These are phyloP conservation scores for Atrina japonica DNA, from an alignment of 2,888 invertebrate species.

Conservation along the genomic window DNA sequence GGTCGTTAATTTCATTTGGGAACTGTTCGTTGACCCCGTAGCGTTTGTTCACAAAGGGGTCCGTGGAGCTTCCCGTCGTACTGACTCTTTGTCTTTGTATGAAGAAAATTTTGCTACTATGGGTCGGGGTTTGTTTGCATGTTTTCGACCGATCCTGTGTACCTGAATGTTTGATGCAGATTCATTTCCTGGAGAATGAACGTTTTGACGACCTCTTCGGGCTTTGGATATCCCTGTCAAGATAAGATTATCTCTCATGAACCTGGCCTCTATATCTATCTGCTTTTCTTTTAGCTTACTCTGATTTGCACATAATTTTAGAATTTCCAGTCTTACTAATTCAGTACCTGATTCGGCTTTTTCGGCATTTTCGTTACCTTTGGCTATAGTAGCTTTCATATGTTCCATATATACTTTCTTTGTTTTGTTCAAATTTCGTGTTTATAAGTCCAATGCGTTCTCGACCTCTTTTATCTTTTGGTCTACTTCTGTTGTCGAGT, in stretches of 20 bases:
- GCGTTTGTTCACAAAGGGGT: background rate
- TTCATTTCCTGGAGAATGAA: slow-evolving; percentile 2
- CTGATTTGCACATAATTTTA: background rate
- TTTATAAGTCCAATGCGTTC: too few relatives aligned
- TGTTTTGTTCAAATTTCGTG: too few relatives aligned
- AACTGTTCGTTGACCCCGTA: slow-evolving; percentile 8
- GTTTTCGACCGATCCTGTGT: background rate
- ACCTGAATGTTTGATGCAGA: background rate
- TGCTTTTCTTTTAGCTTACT: background rate
- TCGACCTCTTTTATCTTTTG: too few relatives aligned
- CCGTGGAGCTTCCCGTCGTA: background rate
- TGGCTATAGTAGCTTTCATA: too few relatives aligned
- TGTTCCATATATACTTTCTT: too few relatives aligned
- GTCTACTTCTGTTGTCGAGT: too few relatives aligned
- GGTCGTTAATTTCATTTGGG: slow-evolving; percentile 7
- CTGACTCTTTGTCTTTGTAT: background rate
- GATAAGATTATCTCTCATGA: background rate
- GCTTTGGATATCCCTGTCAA: background rate
- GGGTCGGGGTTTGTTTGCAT: background rate
- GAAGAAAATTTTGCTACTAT: slow-evolving; percentile 1
- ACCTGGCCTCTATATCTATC: background rate
- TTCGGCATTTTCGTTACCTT: too few relatives aligned
- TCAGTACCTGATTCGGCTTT: too few relatives aligned
- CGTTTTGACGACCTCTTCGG: background rate
- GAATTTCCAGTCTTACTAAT: background rate